These are phyloP conservation scores for Adelosebastes latens DNA, from an alignment of 2,797 vertebrate species.

Conservation along the genomic window DNA sequence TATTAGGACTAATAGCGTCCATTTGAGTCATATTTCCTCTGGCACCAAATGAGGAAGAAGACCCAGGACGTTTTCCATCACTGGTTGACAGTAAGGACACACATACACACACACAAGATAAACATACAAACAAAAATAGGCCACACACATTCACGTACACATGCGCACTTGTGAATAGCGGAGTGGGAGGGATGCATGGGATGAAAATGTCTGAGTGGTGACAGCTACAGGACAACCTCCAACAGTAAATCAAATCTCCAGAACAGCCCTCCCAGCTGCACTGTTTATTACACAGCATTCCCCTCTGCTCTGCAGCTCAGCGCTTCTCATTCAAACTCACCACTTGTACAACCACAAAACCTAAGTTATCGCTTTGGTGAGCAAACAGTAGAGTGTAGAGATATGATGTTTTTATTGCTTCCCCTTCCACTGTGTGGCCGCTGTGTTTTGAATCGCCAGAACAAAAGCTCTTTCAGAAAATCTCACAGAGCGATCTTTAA, in stretches of 20 bases:
- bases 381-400: slow-evolving; percentile 23
- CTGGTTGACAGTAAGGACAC: slow-evolving; percentile 33
- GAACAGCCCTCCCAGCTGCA: slow-evolving; percentile 35
- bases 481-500: slow-evolving; percentile 13
- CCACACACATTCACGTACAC: slow-evolving; percentile 40
- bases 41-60: slow-evolving; percentile 67
- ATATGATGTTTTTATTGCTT: slow-evolving; percentile 38
- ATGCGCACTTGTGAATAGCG: background rate
- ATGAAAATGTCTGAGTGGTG: slow-evolving; percentile 39
- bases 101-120: slow-evolving; percentile 19
- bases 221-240: slow-evolving; percentile 49
- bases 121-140: slow-evolving; percentile 59
- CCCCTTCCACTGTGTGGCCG: slow-evolving; percentile 7
- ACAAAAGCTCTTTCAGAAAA: slow-evolving; percentile 39
- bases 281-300: slow-evolving; percentile 55
- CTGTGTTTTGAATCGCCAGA: slow-evolving; percentile 11
- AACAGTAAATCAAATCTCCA: slow-evolving; percentile 59
- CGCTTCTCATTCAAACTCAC: slow-evolving; percentile 19
- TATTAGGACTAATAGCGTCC: slow-evolving; percentile 64
- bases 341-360: slow-evolving; percentile 12
- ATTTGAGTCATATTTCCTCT: slow-evolving; percentile 74
- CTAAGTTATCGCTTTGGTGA: slow-evolving; percentile 16
- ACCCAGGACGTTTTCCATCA: slow-evolving; percentile 64
- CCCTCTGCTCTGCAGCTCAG: slow-evolving; percentile 25
- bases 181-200: slow-evolving; percentile 28